phyloP scores from a whole-genome alignment of 2,113 vertebrate genomes.

The Leptodactylus fuscus region DNA sequence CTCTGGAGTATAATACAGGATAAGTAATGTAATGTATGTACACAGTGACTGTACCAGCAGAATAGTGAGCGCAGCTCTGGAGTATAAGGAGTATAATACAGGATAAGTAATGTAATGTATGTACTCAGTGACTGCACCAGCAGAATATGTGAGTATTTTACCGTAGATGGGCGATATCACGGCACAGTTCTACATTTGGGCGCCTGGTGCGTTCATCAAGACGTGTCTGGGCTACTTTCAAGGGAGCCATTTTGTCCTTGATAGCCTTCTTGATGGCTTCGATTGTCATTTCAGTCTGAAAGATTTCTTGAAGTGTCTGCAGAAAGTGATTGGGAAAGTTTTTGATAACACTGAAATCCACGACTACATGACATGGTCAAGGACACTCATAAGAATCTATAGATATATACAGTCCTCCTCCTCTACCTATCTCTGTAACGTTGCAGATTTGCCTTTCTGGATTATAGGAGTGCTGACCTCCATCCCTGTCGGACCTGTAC shows the following conservation, averaged over 20 bases:
- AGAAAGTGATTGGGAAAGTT: neutral
- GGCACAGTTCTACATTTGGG: slow-evolving; percentile 89
- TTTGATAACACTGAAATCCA: neutral
- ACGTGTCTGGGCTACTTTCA: slow-evolving; percentile 92
- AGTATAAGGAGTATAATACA: neutral
- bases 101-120: neutral
- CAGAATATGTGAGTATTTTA: slow-evolving; percentile 57
- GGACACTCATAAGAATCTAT: too few species aligned
- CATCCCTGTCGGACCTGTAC: too few species aligned
- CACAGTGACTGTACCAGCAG: too few species aligned
- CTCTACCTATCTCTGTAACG: too few species aligned
- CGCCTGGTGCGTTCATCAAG: slow-evolving; percentile 87
- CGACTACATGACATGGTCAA: neutral
- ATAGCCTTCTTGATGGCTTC: slow-evolving; percentile 86
- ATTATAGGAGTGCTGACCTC: too few species aligned
- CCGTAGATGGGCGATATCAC: slow-evolving; percentile 85
- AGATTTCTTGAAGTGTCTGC: slow-evolving; percentile 91
- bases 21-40: too few species aligned
- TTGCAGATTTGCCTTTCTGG: too few species aligned
- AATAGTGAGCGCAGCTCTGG: too few species aligned
- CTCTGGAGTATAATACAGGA: too few species aligned
- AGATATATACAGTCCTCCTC: neutral
- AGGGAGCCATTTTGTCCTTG: slow-evolving; percentile 80
- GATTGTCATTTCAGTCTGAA: slow-evolving; percentile 86
- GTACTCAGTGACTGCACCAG: neutral